Evolutionary conservation across 2,113 vertebrate genomes (phyloP), one percentile per base, ranked within the genome.

Genomic region (Oreochromis niloticus): DNA sequence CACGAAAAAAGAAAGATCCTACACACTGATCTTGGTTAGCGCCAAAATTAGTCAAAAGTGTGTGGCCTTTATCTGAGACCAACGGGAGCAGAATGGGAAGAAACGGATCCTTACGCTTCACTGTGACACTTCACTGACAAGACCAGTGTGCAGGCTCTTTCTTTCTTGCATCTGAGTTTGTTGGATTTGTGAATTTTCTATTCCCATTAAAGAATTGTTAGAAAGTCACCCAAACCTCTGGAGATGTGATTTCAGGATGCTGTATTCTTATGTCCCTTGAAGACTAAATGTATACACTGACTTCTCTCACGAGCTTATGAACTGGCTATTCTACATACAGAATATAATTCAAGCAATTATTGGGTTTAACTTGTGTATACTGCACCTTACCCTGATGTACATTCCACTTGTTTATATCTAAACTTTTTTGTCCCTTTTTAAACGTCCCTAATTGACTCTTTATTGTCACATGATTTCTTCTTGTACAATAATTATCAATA

Each of bases 391-490:
- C 41, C 24, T 32, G 56, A 32, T 82, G 56, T 80, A 41, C 36
- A 82, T 56, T 22, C 56, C 43, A 84, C 14, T 52, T 85, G 52
- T 92, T 87, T 91, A 88, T 88, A 88, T 90, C 81, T 55, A 16
- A 75, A 75, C 61, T 5, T 75, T 66, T 91, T 78, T 81, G 9
- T 84, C 52, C 39, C 39, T 91, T 66, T 87, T 66, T 73, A 83
- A 87, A 93, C 68, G 59, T 86, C 34, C 52, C 30, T 83, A 68
- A 89, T 92, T 84, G n/a, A 85, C 50, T 86, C 85, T 83, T 75
- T 84, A 79, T 48, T 91, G 43, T 52, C 54, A 80, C 61, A 63
- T 85, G 52, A 87, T 90, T 93, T 93, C 91, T 91, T 96, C 93
- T 54, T 50, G 71, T 91, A 83, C 82, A 32, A 84, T 87, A 24